phyloP scores from a whole-genome alignment of 2,113 vertebrate genomes.

The Ameiurus melas region DNA sequence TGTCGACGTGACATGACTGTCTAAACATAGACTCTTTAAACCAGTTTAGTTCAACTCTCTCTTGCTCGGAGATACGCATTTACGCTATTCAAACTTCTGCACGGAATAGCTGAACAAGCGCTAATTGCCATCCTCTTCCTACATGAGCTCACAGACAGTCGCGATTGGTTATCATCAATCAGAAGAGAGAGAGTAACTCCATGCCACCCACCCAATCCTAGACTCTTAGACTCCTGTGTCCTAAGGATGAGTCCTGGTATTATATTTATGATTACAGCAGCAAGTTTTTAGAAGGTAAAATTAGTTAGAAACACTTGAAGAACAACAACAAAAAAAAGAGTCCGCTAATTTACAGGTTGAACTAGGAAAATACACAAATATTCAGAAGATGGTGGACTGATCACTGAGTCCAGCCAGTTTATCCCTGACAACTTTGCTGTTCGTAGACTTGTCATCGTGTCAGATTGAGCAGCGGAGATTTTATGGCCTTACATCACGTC shows the following conservation, averaged over 20 bases:
- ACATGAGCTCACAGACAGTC: neutral
- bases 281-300: neutral
- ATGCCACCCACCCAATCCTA: too few species aligned
- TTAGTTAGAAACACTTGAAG: neutral
- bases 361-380: neutral
- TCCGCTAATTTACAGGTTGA: neutral
- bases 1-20: constrained; percentile 34
- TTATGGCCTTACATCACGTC: neutral
- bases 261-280: neutral
- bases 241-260: neutral
- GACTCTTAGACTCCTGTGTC: neutral
- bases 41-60: neutral
- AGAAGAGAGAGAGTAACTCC: neutral
- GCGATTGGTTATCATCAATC: neutral
- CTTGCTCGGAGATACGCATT: neutral
- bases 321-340: too few species aligned
- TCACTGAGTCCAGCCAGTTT: neutral
- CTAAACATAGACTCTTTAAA: constrained; percentile 1
- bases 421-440: neutral
- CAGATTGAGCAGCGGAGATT: neutral
- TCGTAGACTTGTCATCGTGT: neutral
- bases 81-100: neutral
- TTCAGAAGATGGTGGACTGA: neutral
- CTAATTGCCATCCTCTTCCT: neutral
- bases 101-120: neutral